phyloP scores from a whole-genome alignment of 2,797 vertebrate species.

The Liparis tanakae region DNA sequence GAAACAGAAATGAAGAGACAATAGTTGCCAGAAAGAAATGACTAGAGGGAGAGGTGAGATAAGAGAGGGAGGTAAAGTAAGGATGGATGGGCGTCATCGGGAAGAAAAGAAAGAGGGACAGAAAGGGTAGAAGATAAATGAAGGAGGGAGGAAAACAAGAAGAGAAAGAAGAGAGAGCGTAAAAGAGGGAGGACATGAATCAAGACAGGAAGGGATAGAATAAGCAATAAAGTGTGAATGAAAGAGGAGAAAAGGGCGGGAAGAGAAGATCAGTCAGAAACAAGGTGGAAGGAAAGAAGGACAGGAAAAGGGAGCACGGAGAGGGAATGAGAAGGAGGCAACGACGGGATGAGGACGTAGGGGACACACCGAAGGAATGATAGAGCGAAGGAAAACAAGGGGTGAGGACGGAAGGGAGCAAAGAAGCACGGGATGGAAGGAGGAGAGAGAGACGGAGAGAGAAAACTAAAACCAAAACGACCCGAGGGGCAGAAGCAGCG shows the following conservation, averaged over 20 bases:
- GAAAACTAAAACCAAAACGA: constrained; percentile 27
- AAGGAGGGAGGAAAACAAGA: not conserved
- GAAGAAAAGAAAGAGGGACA: not conserved
- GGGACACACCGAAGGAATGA: too few species aligned
- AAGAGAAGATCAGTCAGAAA: not conserved
- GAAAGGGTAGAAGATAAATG: too few species aligned
- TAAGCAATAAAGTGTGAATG: not conserved
- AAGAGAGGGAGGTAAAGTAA: not conserved
- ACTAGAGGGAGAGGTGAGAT: not conserved
- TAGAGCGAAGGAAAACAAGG: not conserved
- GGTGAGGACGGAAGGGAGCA: not conserved
- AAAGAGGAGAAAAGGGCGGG: not conserved
- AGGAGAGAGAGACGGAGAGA: not conserved
- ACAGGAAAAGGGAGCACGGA: not conserved
- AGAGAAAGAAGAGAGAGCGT: not conserved
- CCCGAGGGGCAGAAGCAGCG: constrained; percentile 28
- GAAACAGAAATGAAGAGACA: not conserved
- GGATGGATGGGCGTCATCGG: too few species aligned
- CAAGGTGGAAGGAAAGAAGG: not conserved
- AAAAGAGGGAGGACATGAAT: not conserved
- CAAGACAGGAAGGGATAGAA: not conserved
- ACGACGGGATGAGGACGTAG: not conserved
- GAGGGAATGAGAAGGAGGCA: not conserved
- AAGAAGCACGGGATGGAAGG: too few species aligned
- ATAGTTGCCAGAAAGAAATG: not conserved